Evolutionary conservation across 1,140 invertebrate species (phyloP).

Genomic region (Phortica variegata): DNA sequence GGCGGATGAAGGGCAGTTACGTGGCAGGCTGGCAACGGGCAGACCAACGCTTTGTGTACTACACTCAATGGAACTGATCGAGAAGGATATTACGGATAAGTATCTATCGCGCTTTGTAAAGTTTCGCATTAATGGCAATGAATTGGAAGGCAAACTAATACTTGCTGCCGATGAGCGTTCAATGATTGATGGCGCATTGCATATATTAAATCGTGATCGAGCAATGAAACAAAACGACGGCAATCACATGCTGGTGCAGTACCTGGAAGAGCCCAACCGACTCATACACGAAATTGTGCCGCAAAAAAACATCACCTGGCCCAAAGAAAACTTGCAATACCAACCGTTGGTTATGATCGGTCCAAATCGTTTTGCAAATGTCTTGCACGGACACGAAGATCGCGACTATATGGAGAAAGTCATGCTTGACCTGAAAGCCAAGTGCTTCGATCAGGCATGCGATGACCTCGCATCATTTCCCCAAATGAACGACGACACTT

Average conservation of each 20-base stretch:
- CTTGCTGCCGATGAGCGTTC: slow-evolving; percentile 40
- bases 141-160: slow-evolving; percentile 37
- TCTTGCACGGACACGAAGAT: slow-evolving; percentile 30
- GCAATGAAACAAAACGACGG: slow-evolving; percentile 8
- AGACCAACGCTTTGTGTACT: slow-evolving; percentile 24
- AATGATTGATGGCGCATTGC: slow-evolving; percentile 32
- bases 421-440: slow-evolving; percentile 31
- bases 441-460: slow-evolving; percentile 34
- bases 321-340: slow-evolving; percentile 15
- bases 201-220: slow-evolving; percentile 21
- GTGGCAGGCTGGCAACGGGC: slow-evolving; percentile 21
- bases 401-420: slow-evolving; percentile 38
- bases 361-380: slow-evolving; percentile 21
- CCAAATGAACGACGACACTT: slow-evolving; percentile 24
- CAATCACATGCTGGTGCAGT: slow-evolving; percentile 32
- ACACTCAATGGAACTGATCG: slow-evolving; percentile 43
- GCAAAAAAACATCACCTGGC: slow-evolving; percentile 26
- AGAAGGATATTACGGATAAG: slow-evolving; percentile 34
- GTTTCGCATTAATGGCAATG: slow-evolving; percentile 31
- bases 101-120: slow-evolving; percentile 39
- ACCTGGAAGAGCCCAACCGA: slow-evolving; percentile 21
- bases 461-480: slow-evolving; percentile 17
- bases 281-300: slow-evolving; percentile 36
- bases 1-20: slow-evolving; percentile 33
- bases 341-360: slow-evolving; percentile 26